Conservation (phyloP, 2,888 invertebrate genomes). For the Adineta ricciae region DNA sequence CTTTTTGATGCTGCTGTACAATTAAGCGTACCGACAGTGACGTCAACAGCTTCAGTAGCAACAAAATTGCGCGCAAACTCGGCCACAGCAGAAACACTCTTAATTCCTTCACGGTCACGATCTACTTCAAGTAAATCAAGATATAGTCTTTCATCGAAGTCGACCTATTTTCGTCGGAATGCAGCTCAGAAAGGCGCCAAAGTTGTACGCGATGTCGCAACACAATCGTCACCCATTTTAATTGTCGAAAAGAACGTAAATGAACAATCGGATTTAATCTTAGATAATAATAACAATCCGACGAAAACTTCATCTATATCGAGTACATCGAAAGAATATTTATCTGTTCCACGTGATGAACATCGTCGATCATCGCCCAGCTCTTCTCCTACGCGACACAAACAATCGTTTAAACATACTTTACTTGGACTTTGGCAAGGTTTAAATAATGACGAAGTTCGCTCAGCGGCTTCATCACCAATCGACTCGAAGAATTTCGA, state of each 20-base stretch:
- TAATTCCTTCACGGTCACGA: not conserved
- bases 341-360: not conserved
- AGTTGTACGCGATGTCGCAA: not conserved
- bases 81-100: not conserved
- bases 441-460: not conserved
- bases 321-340: not conserved
- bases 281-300: conserved; percentile 7
- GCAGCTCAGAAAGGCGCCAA: not conserved
- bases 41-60: not conserved
- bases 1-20: not conserved
- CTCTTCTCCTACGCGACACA: not conserved
- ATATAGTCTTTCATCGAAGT: not conserved
- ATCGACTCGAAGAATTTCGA: not conserved
- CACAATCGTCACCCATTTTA: not conserved
- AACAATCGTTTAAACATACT: not conserved
- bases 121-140: not conserved
- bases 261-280: not conserved
- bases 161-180: too few relatives aligned
- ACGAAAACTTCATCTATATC: not conserved
- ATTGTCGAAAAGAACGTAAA: not conserved
- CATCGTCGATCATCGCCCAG: too few relatives aligned
- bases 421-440: not conserved
- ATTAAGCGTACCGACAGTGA: not conserved
- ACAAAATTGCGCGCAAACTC: not conserved
- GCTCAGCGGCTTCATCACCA: not conserved